Base-by-base conservation (phyloP, 2,797 vertebrate genomes). In the Apogon hyalosoma region DNA sequence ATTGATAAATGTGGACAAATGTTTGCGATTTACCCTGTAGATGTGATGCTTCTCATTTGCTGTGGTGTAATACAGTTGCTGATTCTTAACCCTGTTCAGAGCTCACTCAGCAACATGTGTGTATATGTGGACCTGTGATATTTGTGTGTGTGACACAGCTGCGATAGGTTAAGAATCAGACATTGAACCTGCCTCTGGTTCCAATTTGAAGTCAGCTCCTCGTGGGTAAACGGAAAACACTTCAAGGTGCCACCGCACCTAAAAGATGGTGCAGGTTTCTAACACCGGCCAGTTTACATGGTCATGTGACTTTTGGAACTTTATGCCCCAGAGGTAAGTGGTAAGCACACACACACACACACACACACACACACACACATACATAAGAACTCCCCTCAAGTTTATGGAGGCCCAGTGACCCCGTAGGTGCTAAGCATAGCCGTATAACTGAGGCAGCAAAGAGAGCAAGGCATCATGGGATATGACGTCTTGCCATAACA, bases 171-270 rank as follows among this genome's bases (percentile, higher is more conserved):
- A 85, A 88, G 86, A 90, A 88, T 87, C 82, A 81, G 77, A 86
- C 65, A 65, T 69, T 85, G 88, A 91, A 93, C 80, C 80, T 83
- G 82, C 83, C 67, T 83, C 88, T 89, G 86, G 74, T 88, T 92
- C 88, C 79, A 86, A 89, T 89, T 88, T 90, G 76, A 85, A 77
- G 63, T 76, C 60, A 65, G 68, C 75, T 88, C 71, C 80, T 88
- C 80, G 79, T 80, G 77, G 82, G 84, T 80, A 88, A 91, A 90
- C 67, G 71, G 74, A 88, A 90, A 90, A 89, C 84, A 87, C 83
- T 87, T 87, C 79, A 88, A 90, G 86, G 85, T 90, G 81, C 85
- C 87, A 88, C 79, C 41, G 52, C 78, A 79, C 72, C 64, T 58
- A 56, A 78, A 70, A 57, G 75, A 81, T 12, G 73, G 63, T 69